Evolutionary conservation across 2,113 vertebrate genomes (phyloP).

Genomic region (Bujurquina vittata): DNA sequence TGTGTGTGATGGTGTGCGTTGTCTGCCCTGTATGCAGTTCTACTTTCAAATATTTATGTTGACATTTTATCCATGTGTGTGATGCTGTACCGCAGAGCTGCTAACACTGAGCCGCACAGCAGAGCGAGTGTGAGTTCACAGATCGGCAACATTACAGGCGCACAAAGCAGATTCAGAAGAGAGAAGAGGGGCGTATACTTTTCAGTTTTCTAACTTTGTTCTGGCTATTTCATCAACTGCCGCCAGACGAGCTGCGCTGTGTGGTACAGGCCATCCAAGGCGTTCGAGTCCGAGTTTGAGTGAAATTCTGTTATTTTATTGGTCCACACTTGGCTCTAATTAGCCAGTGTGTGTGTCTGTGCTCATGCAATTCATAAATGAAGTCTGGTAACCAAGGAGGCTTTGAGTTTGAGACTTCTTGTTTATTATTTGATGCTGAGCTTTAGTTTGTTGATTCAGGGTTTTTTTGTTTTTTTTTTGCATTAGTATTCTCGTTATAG

Average conservation of each 20-base stretch:
- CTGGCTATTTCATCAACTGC: too few species aligned
- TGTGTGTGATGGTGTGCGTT: not conserved
- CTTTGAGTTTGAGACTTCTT: not conserved
- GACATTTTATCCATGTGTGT: slow-evolving; percentile 24
- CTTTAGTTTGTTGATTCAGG: too few species aligned
- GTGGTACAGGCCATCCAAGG: too few species aligned
- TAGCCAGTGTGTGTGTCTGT: too few species aligned
- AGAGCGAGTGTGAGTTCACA: not conserved
- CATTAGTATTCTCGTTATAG: too few species aligned
- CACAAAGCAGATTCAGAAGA: not conserved
- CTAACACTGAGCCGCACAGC: not conserved
- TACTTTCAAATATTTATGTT: slow-evolving; percentile 57
- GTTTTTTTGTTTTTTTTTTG: not conserved
- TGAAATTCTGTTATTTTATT: too few species aligned
- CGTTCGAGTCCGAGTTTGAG: too few species aligned
- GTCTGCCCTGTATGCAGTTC: not conserved
- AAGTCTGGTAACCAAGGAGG: too few species aligned
- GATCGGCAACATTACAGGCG: not conserved
- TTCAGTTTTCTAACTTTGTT: not conserved
- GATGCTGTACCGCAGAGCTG: not conserved
- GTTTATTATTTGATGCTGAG: too few species aligned
- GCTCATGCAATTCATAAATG: too few species aligned
- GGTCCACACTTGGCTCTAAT: too few species aligned
- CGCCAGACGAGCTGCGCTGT: too few species aligned
- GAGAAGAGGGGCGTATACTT: not conserved